Conservation (phyloP, 2,113 vertebrate species). For the Paralichthys olivaceus region DNA sequence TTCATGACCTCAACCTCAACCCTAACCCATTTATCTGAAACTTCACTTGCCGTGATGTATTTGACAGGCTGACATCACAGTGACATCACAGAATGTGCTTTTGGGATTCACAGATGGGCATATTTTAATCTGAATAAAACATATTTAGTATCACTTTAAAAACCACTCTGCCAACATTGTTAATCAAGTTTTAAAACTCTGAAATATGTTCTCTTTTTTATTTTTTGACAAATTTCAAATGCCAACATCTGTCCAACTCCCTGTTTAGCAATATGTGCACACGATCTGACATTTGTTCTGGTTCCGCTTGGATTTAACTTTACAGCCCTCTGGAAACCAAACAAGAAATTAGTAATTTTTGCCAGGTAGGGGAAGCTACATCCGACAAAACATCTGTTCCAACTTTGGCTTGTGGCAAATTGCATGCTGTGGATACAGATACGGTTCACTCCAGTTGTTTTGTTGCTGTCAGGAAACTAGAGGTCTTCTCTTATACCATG, state of each 20-base stretch:
- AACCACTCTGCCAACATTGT: constrained; percentile 40
- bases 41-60: neutral
- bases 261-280: constrained; percentile 64
- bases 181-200: constrained; percentile 58
- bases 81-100: neutral
- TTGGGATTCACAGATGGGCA: neutral
- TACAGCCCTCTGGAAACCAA: constrained; percentile 67
- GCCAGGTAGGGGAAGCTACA: constrained; percentile 56
- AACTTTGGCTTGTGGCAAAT: constrained; percentile 59
- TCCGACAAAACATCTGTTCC: constrained; percentile 66
- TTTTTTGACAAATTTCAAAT: constrained; percentile 55
- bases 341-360: constrained; percentile 70
- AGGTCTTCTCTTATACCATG: neutral
- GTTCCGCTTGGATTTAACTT: constrained; percentile 73
- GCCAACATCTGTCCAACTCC: constrained; percentile 69
- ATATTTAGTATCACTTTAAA: neutral
- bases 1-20: neutral
- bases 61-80: neutral
- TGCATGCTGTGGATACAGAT: constrained; percentile 50
- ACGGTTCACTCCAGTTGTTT: constrained; percentile 41
- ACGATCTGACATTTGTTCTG: constrained; percentile 70
- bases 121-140: neutral
- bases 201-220: constrained; percentile 25
- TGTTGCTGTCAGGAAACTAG: constrained; percentile 16
- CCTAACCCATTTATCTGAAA: neutral